Conservation (phyloP, 64 coral and sea anemone genomes). For the Trachythela sp. region DNA sequence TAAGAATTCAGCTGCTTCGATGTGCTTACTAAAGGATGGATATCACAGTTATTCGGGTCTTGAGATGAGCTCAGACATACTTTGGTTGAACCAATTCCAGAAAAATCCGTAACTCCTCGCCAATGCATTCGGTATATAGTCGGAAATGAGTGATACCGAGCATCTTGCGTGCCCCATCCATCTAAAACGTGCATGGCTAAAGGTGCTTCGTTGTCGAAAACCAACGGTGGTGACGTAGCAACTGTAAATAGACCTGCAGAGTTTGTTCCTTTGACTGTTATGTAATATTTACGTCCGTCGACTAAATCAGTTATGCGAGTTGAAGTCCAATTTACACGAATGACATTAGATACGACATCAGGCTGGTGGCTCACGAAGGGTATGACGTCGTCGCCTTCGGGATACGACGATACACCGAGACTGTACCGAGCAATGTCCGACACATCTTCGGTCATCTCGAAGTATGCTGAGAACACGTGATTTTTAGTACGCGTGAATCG, state of each 20-base stretch:
- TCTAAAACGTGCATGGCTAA: conserved; percentile 60
- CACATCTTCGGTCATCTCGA: conserved; percentile 78
- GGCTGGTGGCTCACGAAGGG: conserved; percentile 38
- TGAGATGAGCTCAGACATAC: conserved; percentile 57
- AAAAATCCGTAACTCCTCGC: conserved; percentile 80
- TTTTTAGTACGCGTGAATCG: conserved; percentile 9
- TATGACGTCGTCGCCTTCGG: conserved; percentile 78
- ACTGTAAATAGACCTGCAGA: conserved; percentile 58
- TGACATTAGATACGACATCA: neutral
- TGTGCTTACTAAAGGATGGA: conserved; percentile 55
- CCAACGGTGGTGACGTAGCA: conserved; percentile 55
- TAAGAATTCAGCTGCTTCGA: conserved; percentile 32
- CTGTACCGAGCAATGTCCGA: conserved; percentile 65
- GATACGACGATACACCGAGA: conserved; percentile 71
- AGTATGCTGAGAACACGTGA: conserved; percentile 56
- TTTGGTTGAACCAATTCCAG: conserved; percentile 56
- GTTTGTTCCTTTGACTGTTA: conserved; percentile 68
- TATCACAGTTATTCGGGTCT: conserved; percentile 50
- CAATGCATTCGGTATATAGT: conserved; percentile 86
- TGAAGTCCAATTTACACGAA: conserved; percentile 71
- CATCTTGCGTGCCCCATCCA: conserved; percentile 78
- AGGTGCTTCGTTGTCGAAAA: conserved; percentile 77
- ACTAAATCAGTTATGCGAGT: conserved; percentile 3
- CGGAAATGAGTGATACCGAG: conserved; percentile 72
- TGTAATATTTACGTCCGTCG: conserved; percentile 69